Percentiles rank a stretch among this genome's conserved stretches.
Evolutionary conservation across 23 tunicate genomes (phyloP).

Genomic region (Halocynthia roretzi): DNA sequence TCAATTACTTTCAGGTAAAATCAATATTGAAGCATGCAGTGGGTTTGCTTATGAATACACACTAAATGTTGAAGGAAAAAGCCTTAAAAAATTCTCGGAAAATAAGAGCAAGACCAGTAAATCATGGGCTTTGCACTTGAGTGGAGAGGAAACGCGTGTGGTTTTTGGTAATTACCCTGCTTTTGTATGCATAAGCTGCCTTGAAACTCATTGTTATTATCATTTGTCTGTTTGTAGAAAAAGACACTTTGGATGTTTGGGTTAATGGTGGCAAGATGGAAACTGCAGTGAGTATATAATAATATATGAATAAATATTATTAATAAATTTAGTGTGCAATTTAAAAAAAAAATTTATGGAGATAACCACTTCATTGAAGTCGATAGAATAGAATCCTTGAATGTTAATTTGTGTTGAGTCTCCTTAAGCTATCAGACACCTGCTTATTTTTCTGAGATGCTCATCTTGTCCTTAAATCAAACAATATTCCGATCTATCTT

Average conservation of each 20-base stretch:
- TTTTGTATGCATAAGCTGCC: not conserved
- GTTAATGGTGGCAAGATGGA: constrained; percentile 90
- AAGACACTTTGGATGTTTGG: constrained; percentile 95
- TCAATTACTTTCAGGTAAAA: constrained; percentile 30
- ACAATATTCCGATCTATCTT: too few species aligned
- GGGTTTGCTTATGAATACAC: constrained; percentile 94
- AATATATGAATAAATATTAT: not conserved
- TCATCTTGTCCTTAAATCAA: too few species aligned
- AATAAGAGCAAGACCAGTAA: constrained; percentile 81
- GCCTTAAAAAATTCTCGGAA: constrained; percentile 71
- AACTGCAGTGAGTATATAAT: constrained; percentile 66
- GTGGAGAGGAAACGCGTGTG: constrained; percentile 57
- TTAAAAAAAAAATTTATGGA: too few species aligned
- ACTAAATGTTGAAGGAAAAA: constrained; percentile 68
- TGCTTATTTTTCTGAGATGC: too few species aligned
- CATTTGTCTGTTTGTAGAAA: constrained; percentile 40
- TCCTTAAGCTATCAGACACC: too few species aligned
- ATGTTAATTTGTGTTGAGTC: too few species aligned
- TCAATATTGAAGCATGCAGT: constrained; percentile 63
- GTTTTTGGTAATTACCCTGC: constrained; percentile 50
- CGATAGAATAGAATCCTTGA: too few species aligned
- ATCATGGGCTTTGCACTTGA: constrained; percentile 56
- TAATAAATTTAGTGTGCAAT: too few species aligned
- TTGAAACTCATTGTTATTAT: not conserved
- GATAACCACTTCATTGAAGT: too few species aligned